These are phyloP conservation scores for Tricholauxania praeusta DNA, from an alignment of 2,888 invertebrate genomes.

Conservation along the genomic window DNA sequence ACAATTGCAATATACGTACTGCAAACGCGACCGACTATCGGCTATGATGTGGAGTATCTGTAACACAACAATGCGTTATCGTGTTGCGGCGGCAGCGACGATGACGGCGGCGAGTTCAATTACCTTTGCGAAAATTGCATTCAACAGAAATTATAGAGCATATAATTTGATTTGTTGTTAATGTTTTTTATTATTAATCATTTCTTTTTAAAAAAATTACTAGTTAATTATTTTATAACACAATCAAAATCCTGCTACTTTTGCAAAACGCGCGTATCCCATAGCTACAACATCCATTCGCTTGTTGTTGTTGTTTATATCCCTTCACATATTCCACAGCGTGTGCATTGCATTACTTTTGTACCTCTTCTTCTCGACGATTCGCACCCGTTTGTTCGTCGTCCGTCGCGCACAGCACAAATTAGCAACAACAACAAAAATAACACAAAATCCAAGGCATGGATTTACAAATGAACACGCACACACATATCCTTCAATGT, in stretches of 20 bases:
- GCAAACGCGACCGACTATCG: constrained; percentile 13
- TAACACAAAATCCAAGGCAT: neutral
- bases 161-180: neutral
- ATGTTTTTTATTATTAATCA: neutral
- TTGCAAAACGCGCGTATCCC: constrained; percentile 3
- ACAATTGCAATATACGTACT: constrained; percentile 47
- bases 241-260: neutral
- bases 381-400: too few relatives aligned
- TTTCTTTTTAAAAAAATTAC: neutral
- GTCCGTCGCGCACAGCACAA: too few relatives aligned
- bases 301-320: neutral
- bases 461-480: constrained; percentile 28
- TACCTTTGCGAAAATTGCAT: constrained; percentile 17
- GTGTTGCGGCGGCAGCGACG: neutral
- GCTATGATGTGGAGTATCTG: constrained; percentile 28
- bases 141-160: neutral
- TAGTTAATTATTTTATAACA: neutral
- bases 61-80: too few relatives aligned
- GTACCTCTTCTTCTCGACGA: too few relatives aligned
- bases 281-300: constrained; percentile 10
- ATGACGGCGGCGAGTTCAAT: constrained; percentile 4
- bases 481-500: constrained; percentile 5
- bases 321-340: too few relatives aligned
- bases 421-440: too few relatives aligned
- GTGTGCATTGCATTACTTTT: too few relatives aligned